Conservation (phyloP, 2,797 vertebrate species). For the Propithecus deckenii region DNA sequence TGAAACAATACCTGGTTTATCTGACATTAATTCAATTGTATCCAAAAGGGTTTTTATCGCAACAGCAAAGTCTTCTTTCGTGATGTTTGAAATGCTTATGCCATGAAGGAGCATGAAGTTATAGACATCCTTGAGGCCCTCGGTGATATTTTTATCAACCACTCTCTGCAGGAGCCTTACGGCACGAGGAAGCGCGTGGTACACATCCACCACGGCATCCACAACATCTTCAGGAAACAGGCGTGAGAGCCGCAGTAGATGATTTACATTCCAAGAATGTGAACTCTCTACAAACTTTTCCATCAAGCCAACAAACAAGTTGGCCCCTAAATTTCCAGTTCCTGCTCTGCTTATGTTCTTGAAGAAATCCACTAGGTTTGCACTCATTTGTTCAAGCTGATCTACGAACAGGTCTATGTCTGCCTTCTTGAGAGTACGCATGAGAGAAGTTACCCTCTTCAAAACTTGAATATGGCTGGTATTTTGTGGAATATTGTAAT, state of each 20-base stretch:
- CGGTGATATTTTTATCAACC: conserved; percentile 70
- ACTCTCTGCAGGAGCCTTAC: conserved; percentile 64
- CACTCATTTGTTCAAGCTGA: conserved; percentile 67
- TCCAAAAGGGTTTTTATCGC: conserved; percentile 66
- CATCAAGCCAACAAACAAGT: conserved; percentile 66
- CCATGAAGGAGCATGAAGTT: conserved; percentile 78
- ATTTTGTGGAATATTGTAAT: background rate
- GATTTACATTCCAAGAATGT: conserved; percentile 70
- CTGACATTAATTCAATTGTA: conserved; percentile 33
- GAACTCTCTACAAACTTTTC: conserved; percentile 63
- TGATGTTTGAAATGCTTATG: conserved; percentile 59
- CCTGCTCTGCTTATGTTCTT: conserved; percentile 51
- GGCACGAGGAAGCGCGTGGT: conserved; percentile 61
- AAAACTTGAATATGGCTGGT: background rate
- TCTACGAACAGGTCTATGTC: conserved; percentile 68
- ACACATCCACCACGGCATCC: background rate
- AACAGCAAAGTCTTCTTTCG: conserved; percentile 75
- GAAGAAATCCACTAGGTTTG: conserved; percentile 62
- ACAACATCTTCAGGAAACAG: conserved; percentile 66
- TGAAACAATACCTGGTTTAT: conserved; percentile 38
- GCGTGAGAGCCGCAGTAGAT: conserved; percentile 51
- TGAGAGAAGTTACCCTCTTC: conserved; percentile 35
- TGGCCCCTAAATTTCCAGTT: background rate
- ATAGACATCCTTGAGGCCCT: conserved; percentile 75
- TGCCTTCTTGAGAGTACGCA: conserved; percentile 44